Conservation (phyloP, 2,113 vertebrate genomes). For the Mormyrus lacerda region DNA sequence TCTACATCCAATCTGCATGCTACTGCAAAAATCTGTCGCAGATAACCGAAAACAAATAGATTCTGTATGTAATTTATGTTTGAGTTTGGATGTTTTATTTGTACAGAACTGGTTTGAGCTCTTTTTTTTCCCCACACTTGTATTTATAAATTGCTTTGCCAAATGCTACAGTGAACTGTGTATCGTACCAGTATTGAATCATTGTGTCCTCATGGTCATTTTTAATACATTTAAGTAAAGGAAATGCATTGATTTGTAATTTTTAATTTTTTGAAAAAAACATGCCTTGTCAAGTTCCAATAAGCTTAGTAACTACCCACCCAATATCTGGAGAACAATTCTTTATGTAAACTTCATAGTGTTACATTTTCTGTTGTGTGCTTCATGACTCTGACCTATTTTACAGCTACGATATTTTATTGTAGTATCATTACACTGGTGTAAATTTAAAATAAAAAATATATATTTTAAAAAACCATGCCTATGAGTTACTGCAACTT, state of each 20-base stretch:
- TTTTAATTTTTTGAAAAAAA: slow-evolving; percentile 3
- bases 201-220: background rate
- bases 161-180: slow-evolving; percentile 14
- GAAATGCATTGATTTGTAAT: background rate
- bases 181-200: background rate
- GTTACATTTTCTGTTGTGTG: background rate
- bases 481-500: background rate
- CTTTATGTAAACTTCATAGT: background rate
- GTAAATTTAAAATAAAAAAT: slow-evolving; percentile 30
- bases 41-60: background rate
- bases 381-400: background rate
- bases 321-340: background rate
- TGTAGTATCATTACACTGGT: slow-evolving; percentile 24
- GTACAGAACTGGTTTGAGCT: background rate
- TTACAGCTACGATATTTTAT: background rate
- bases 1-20: background rate
- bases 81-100: background rate
- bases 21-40: background rate
- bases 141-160: slow-evolving; percentile 10
- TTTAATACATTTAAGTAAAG: background rate
- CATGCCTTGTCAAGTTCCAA: background rate
- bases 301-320: background rate
- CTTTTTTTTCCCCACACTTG: background rate
- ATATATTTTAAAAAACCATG: background rate
- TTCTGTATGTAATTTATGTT: background rate